Conservation (phyloP, 37 sponge, comb jelly and placozoan species). For the Oscarella lobularis region DNA sequence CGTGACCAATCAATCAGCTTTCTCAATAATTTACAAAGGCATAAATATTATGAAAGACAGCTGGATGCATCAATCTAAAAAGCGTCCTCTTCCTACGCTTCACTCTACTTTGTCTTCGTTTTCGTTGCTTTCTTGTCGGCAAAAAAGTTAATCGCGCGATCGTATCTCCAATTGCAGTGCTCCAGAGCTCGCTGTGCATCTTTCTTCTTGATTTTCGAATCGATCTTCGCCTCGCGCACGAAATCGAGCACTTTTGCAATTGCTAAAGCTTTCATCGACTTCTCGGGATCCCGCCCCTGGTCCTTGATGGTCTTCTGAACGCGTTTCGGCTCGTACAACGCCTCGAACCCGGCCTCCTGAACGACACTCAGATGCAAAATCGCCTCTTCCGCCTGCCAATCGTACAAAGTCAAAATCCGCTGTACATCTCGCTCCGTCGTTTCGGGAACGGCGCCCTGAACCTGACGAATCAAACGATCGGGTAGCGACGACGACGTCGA, state of each 20-base stretch:
- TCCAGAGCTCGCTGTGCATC: background rate
- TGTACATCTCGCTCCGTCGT: background rate
- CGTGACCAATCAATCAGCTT: too few species aligned
- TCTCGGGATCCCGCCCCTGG: background rate
- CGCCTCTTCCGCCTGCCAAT: background rate
- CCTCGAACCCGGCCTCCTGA: background rate
- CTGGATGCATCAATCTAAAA: too few species aligned
- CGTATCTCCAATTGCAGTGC: background rate
- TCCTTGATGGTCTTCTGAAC: background rate
- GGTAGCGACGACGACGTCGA: too few species aligned
- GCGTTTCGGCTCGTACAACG: background rate
- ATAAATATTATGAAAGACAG: too few species aligned
- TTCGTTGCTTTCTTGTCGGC: too few species aligned
- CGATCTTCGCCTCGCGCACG: background rate
- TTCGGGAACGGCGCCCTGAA: background rate
- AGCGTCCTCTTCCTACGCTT: too few species aligned
- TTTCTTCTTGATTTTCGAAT: too few species aligned
- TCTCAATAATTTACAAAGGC: too few species aligned
- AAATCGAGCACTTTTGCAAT: background rate
- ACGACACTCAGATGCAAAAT: background rate
- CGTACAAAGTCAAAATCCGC: background rate
- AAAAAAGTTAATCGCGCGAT: background rate
- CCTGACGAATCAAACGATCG: too few species aligned
- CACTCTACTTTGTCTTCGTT: too few species aligned
- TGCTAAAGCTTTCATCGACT: background rate